Evolutionary conservation across 2,113 vertebrate species (phyloP).

Genomic region (Agapornis roseicollis): DNA sequence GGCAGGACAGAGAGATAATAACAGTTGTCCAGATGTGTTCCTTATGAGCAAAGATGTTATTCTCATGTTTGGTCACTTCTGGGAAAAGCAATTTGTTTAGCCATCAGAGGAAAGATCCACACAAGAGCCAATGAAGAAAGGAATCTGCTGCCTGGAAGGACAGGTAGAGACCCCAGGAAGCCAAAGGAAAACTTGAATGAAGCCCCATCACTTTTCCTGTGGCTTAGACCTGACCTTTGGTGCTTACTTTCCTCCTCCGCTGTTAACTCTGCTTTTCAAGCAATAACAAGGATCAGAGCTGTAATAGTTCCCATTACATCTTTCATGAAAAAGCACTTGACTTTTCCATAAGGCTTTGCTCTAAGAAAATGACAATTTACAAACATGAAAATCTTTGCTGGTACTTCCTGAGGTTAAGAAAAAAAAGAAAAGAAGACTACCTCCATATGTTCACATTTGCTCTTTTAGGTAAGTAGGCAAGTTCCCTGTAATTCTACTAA

Average conservation of each 20-base stretch:
- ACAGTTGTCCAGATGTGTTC: background rate
- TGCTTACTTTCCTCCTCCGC: background rate
- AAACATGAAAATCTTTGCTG: constrained; percentile 34
- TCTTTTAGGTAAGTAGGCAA: constrained; percentile 57
- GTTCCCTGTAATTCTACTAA: constrained; percentile 42
- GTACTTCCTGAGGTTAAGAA: constrained; percentile 30
- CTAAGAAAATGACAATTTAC: constrained; percentile 55
- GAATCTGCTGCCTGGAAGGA: background rate
- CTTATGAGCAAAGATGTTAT: background rate
- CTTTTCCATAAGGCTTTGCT: constrained; percentile 57
- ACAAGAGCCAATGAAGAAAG: background rate
- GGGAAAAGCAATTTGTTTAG: background rate
- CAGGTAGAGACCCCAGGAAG: background rate
- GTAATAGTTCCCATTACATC: constrained; percentile 21
- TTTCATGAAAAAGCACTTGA: background rate
- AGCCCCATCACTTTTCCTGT: background rate
- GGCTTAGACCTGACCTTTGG: background rate
- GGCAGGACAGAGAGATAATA: background rate
- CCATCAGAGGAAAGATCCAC: background rate
- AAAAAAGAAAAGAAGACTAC: background rate
- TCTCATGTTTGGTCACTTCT: background rate
- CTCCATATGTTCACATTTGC: constrained; percentile 28
- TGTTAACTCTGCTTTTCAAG: constrained; percentile 2
- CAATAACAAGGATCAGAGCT: constrained; percentile 21
- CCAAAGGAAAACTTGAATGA: background rate